Percentiles rank a stretch among this genome's conserved stretches.
phyloP scores from a whole-genome alignment of 2,888 invertebrate genomes.

The Helobdella robusta region DNA sequence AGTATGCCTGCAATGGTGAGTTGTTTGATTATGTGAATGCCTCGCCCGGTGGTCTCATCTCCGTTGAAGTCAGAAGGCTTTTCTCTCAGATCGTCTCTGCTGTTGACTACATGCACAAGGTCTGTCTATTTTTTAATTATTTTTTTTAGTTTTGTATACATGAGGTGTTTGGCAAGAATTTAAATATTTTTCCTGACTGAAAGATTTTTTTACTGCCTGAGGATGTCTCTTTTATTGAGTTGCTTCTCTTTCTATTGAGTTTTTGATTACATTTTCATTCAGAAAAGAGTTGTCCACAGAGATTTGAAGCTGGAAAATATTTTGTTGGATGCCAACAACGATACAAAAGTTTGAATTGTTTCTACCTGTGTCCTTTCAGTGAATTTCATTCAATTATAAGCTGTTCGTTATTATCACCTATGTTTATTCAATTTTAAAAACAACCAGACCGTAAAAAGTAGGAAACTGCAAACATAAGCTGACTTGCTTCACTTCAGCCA shows the following conservation, averaged over 20 bases:
- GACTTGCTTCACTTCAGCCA: too few species aligned
- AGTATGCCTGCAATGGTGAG: conserved; percentile 96
- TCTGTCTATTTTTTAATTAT: conserved; percentile 37
- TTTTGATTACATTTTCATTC: conserved; percentile 16
- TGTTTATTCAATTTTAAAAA: neutral
- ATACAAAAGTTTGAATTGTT: conserved; percentile 66
- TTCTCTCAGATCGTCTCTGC: conserved; percentile 93
- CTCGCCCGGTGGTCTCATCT: conserved; percentile 66
- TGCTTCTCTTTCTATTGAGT: conserved; percentile 2
- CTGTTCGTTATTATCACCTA: neutral
- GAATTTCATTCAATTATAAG: neutral
- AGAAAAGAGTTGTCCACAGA: conserved; percentile 88
- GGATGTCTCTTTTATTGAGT: neutral
- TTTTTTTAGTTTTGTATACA: neutral
- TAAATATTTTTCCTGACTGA: neutral
- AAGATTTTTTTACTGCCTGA: neutral
- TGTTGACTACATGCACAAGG: conserved; percentile 91
- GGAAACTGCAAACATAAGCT: too few species aligned
- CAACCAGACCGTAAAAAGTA: too few species aligned
- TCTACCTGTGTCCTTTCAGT: neutral
- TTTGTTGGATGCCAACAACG: conserved; percentile 78
- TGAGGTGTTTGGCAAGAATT: neutral
- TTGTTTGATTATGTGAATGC: conserved; percentile 91
- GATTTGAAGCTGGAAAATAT: conserved; percentile 93
- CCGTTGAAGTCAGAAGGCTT: conserved; percentile 83